Evolutionary conservation across 2,888 invertebrate species (phyloP), one percentile per base, ranked within the genome.

Genomic region (Zonitis immaculata): DNA sequence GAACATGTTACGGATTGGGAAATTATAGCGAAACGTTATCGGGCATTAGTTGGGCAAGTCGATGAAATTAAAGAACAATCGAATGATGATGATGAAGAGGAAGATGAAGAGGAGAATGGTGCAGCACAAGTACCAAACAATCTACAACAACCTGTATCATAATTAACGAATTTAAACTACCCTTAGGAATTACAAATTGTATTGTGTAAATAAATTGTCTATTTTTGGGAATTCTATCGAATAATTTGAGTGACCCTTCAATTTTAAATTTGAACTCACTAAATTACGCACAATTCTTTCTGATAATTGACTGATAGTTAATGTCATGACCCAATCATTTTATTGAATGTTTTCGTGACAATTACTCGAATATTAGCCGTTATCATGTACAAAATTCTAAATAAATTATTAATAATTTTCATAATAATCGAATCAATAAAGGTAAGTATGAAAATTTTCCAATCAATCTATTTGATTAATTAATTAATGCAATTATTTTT

Each of bases 1-100:
- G 93, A 93, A 72, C 91, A 88, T 68, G 91, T 94, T 6, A 90
- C 91, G 1, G 93, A 95, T 73, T 95, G 94, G 94, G 91, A 91
- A 67, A 80, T 87, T 2, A 93, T 94, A 53, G 89, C 93, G 18
- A 89, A 89, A 77, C 93, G 92, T 72, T 95, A 94, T 73, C 80
- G 91, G 16, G 87, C 88, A 0, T 78, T 93, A 8, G 81, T 85
- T 59, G 86, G 87, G 12, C 79, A 78, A 47, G 76, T 78, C 18
- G 80, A 83, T 55, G 85, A 85, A 54, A 79, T 81, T 16, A 79
- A 76, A 56, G 73, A 76, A 12, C 64, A 69, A 20, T 61, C 65
- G 1, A 73, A 66, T 44, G 73, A 71, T 16, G 73, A 71, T 16
- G 70, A 69, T 14, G 69, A 69, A 3, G 74, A 72, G 9, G 73